Evolutionary conservation across 92 coral and sea anemone species (phyloP).

Genomic region (Bergia puertoricense): DNA sequence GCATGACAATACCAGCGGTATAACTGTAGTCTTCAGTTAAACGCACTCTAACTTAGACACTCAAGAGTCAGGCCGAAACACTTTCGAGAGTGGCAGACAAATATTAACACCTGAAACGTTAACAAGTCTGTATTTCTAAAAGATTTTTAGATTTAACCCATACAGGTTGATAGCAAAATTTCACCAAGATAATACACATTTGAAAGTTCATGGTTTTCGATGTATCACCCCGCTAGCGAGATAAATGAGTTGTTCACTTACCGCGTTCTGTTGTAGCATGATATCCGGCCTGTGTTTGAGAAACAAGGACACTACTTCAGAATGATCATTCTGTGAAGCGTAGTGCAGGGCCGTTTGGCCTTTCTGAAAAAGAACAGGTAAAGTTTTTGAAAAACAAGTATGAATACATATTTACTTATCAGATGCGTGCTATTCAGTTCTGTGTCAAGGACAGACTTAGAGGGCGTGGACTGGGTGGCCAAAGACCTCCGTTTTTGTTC

Average conservation of each 20-base stretch:
- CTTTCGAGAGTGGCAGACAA: too few species aligned
- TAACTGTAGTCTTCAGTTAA: too few species aligned
- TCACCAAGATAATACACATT: too few species aligned
- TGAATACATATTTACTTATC: background rate
- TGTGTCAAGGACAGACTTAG: background rate
- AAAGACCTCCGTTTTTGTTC: background rate
- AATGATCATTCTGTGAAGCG: slow-evolving; percentile 97
- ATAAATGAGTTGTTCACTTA: slow-evolving; percentile 42
- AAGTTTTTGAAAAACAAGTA: background rate
- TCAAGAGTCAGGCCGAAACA: too few species aligned
- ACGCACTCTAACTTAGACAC: too few species aligned
- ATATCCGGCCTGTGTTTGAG: slow-evolving; percentile 84
- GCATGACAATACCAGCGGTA: too few species aligned
- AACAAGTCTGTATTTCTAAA: too few species aligned
- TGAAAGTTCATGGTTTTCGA: too few species aligned
- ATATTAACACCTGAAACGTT: too few species aligned
- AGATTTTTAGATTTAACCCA: too few species aligned
- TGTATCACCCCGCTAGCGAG: background rate
- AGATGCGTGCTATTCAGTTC: background rate
- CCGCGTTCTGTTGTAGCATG: slow-evolving; percentile 91
- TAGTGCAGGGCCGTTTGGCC: slow-evolving; percentile 97
- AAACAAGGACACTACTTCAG: slow-evolving; percentile 89
- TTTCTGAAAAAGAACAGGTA: slow-evolving; percentile 57
- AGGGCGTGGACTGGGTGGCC: background rate
- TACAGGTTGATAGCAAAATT: too few species aligned